phyloP scores from a whole-genome alignment of 2,113 vertebrate genomes.

The Apeltes quadracus region DNA sequence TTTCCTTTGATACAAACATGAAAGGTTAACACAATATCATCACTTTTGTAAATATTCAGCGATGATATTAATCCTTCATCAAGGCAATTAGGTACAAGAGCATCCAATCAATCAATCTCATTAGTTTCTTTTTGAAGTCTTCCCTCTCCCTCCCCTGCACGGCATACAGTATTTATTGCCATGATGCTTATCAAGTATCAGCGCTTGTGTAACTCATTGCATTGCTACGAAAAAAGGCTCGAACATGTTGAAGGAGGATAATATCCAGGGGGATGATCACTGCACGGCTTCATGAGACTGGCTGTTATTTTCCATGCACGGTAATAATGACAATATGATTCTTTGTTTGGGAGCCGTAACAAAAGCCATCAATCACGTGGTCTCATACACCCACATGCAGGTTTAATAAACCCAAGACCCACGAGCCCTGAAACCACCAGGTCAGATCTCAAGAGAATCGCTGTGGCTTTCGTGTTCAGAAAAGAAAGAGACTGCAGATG shows the following conservation, averaged over 20 bases:
- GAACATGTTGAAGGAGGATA: conserved; percentile 49
- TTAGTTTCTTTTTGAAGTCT: conserved; percentile 57
- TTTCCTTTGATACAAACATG: conserved; percentile 34
- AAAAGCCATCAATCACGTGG: conserved; percentile 3
- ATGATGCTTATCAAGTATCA: conserved; percentile 41
- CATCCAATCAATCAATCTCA: conserved; percentile 64
- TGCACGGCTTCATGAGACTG: conserved; percentile 36
- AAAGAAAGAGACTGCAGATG: neutral
- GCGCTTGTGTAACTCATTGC: conserved; percentile 42
- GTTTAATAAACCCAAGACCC: neutral
- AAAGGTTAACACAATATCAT: conserved; percentile 52
- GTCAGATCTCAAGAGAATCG: conserved; percentile 1
- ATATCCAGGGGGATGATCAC: conserved; percentile 44
- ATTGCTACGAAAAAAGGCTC: conserved; percentile 35
- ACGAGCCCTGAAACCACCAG: conserved; percentile 8
- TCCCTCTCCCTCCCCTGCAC: conserved; percentile 17
- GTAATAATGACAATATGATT: conserved; percentile 37
- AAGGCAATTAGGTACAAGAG: conserved; percentile 56
- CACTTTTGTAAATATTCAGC: conserved; percentile 55
- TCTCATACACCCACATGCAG: neutral
- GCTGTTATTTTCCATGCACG: conserved; percentile 35
- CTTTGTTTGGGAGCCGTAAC: conserved; percentile 26
- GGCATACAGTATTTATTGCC: conserved; percentile 41
- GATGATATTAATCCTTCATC: conserved; percentile 64
- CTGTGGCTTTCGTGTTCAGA: neutral